Evolutionary conservation across 2,888 invertebrate species (phyloP).

Genomic region (Taphrorychus bicolor): DNA sequence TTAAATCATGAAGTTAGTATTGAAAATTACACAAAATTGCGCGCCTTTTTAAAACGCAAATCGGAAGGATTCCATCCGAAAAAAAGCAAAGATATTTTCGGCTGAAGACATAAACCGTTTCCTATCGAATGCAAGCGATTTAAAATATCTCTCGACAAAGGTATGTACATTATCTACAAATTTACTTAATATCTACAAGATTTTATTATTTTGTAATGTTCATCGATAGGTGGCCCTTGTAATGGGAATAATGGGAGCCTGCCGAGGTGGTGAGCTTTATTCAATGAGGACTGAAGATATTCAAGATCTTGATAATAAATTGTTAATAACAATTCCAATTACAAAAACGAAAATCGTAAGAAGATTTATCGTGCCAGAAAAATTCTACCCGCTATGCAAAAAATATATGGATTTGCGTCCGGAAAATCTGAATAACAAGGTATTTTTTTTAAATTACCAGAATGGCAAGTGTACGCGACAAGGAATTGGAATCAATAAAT

Average conservation of each 20-base stretch:
- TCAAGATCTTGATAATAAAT: background rate
- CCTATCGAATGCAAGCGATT: too few relatives aligned
- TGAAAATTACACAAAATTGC: too few relatives aligned
- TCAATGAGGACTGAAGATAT: background rate
- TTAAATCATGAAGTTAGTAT: too few relatives aligned
- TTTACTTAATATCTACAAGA: too few relatives aligned
- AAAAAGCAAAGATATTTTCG: too few relatives aligned
- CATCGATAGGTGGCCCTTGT: background rate
- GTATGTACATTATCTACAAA: too few relatives aligned
- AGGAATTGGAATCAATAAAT: background rate
- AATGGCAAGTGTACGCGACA: background rate
- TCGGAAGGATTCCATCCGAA: too few relatives aligned
- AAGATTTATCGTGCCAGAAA: background rate
- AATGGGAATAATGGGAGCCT: background rate
- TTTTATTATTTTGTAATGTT: too few relatives aligned
- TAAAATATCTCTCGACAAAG: too few relatives aligned
- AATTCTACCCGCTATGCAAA: background rate
- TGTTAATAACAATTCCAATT: background rate
- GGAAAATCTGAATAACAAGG: background rate
- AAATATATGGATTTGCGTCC: background rate
- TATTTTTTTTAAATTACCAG: background rate
- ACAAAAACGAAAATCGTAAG: background rate
- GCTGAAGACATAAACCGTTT: too few relatives aligned
- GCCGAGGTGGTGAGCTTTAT: background rate
- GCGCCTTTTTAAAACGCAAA: too few relatives aligned